Percentiles rank a stretch among this genome's conserved stretches.
Conservation (phyloP, 2,797 vertebrate species). For the Agapornis canus region DNA sequence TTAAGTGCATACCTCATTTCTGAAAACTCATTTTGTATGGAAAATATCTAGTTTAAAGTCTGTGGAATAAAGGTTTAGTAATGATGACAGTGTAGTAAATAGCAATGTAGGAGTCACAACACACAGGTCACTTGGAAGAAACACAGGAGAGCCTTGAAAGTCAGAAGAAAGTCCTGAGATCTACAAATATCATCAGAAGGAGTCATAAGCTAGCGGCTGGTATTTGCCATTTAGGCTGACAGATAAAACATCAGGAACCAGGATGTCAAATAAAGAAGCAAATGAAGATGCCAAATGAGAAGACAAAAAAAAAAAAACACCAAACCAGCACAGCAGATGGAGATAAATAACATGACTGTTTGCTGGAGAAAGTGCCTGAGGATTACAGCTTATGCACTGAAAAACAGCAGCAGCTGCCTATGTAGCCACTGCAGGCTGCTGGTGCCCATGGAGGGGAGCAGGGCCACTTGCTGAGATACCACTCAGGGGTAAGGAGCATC, state of each 20-base stretch:
- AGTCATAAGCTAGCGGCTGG: not conserved
- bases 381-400: not conserved
- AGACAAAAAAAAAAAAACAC: not conserved
- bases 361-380: not conserved
- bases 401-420: not conserved
- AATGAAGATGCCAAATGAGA: not conserved
- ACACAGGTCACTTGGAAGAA: not conserved
- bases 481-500: not conserved
- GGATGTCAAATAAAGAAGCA: not conserved
- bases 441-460: not conserved
- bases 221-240: not conserved
- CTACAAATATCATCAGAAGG: not conserved
- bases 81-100: not conserved
- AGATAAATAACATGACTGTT: not conserved
- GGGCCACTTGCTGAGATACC: rapidly evolving
- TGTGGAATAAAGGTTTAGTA: not conserved
- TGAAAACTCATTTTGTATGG: not conserved
- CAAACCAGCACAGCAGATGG: not conserved
- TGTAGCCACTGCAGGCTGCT: not conserved
- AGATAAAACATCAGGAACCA: not conserved
- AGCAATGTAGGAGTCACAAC: not conserved
- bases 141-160: not conserved
- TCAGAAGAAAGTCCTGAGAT: not conserved
- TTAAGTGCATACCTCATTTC: not conserved
- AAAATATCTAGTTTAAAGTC: not conserved